These are phyloP conservation scores for Telenomus remus DNA, from an alignment of 1,140 invertebrate genomes.

Conservation along the genomic window DNA sequence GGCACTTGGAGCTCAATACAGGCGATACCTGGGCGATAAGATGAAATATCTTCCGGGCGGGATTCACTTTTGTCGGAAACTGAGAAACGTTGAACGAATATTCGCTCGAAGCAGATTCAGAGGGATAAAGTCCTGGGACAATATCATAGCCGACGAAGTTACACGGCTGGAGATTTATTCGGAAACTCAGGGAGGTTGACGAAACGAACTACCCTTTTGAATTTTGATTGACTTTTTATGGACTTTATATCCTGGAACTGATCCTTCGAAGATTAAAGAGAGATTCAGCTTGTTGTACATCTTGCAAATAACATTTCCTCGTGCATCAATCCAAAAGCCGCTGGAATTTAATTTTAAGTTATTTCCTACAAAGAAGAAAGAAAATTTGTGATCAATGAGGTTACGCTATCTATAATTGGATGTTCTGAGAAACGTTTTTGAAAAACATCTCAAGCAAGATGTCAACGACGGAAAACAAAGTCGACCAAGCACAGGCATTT, in stretches of 20 bases:
- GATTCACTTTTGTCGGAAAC: constrained; percentile 38
- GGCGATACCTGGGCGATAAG: constrained; percentile 38
- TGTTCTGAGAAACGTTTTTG: no score
- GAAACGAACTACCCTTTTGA: constrained; percentile 9
- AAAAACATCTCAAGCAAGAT: no score
- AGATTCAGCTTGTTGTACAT: no score
- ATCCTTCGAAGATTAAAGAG: no score
- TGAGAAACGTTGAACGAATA: constrained; percentile 28
- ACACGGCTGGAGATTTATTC: constrained; percentile 21
- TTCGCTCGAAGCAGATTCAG: constrained; percentile 23
- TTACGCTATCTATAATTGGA: no score
- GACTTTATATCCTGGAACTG: neutral
- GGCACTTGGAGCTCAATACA: constrained; percentile 9
- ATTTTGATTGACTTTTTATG: constrained; percentile 12
- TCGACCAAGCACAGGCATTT: no score
- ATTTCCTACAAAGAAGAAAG: no score
- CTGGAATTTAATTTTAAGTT: no score
- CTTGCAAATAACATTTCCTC: no score
- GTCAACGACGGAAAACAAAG: no score
- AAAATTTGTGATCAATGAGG: no score
- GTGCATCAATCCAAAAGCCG: no score
- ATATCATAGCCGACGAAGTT: constrained; percentile 29
- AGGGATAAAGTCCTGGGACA: constrained; percentile 34
- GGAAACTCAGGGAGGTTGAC: constrained; percentile 25
- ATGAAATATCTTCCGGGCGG: constrained; percentile 36